phyloP scores from a whole-genome alignment of 2,113 vertebrate species.

The Holacanthus passer region DNA sequence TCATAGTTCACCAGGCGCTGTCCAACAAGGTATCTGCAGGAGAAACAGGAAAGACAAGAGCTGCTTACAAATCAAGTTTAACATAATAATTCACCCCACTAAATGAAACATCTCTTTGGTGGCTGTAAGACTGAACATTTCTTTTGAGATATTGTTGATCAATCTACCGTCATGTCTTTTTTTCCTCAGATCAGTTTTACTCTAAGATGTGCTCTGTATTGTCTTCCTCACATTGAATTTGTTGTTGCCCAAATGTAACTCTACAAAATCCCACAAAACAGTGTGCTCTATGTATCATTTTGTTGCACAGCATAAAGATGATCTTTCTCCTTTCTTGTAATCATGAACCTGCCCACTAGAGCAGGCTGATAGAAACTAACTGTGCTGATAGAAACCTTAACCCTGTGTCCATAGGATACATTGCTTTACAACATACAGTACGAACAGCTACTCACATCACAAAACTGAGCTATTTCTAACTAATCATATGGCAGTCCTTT shows the following conservation, averaged over 20 bases:
- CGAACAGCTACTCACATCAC: too few relatives aligned
- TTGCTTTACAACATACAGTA: too few relatives aligned
- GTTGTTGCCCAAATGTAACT: neutral
- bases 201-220: neutral
- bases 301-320: too few relatives aligned
- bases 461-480: too few relatives aligned
- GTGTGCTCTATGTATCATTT: neutral
- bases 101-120: neutral
- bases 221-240: neutral
- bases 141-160: too few relatives aligned
- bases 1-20: constrained; percentile 98
- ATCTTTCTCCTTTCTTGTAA: neutral
- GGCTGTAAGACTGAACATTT: neutral
- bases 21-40: constrained; percentile 94
- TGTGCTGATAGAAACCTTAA: too few relatives aligned
- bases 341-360: too few relatives aligned
- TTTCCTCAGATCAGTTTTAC: neutral
- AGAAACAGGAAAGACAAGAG: neutral
- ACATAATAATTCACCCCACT: neutral
- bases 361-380: too few relatives aligned
- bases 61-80: neutral
- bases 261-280: neutral
- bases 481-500: too few relatives aligned
- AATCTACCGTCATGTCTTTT: neutral
- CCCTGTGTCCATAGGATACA: too few relatives aligned